Evolutionary conservation across 1,140 invertebrate species (phyloP), one percentile per base, ranked within the genome.

Genomic region (Neodiprion pinetum): DNA sequence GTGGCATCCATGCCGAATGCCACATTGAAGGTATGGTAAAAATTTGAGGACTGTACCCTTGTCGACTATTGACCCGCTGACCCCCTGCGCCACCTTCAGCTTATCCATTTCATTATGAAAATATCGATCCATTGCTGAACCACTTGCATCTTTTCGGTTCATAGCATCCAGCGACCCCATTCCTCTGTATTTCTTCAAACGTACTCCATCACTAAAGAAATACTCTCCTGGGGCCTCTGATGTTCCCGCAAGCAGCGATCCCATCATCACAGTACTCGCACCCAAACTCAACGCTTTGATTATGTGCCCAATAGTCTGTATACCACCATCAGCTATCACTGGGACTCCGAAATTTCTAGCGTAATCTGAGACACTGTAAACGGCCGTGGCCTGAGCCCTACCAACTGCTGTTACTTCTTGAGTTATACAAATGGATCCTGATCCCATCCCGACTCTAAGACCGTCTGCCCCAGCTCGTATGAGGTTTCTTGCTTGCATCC

Each of bases 341-440:
- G 99, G 99, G 40, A 99, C 94, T 72, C 95, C 95, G 88, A 95
- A 97, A 78, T 93, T 90, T 70, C 92, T 89, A 3, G 98, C 96
- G 90, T 97, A 99, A 76, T 96, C 94, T 5, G 97, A 91, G 0
- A 99, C 97, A 89, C 96, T 96, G 82, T 97, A 98, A 0, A 98
- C 96, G 70, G 96, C 96, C 17, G 95, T 96, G 0, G 94, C 95
- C 88, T 99, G 99, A 1, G 98, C 95, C 73, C 99, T 92, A 8
- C 99, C 99, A 75, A 99, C 98, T 7, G 98, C 99, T 98, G 99
- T 99, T 0, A 99, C 98, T 92, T 99, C 98, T 89, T 99, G 98
- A 5, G 98, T 99, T 66, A 99, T 99, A 85, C 98, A 99, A 80
- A 99, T 99, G 9, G 97, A 99, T 0, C 98, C 98, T 86, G 95